A percentile compares a stretch with the other conserved stretches of the same genome.
These are phyloP conservation scores for Epinephelus coioides DNA, from an alignment of 2,797 vertebrate genomes.

Conservation along the genomic window DNA sequence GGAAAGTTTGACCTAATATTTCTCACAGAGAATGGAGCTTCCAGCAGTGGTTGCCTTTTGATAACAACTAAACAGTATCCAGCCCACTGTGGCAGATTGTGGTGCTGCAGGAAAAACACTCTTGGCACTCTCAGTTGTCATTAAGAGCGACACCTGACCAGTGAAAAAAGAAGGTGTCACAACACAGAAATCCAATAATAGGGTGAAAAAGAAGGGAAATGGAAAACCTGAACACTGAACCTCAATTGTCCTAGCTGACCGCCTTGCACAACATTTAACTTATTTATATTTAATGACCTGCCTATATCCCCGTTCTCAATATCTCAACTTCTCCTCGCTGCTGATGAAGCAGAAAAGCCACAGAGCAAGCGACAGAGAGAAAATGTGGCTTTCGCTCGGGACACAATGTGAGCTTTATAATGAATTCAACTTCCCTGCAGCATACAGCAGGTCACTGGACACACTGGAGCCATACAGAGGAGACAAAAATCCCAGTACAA, in stretches of 20 bases:
- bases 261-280: conserved; percentile 4
- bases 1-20: conserved; percentile 1
- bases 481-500: conserved; percentile 32
- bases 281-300: conserved; percentile 45
- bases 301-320: conserved; percentile 28
- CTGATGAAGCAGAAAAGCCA: conserved; percentile 57
- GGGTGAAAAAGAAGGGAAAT: conserved; percentile 28
- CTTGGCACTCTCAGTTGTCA: neutral
- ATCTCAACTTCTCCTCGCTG: conserved; percentile 37
- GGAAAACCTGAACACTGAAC: conserved; percentile 23
- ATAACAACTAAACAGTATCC: conserved; percentile 12
- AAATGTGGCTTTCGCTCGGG: conserved; percentile 26
- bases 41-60: neutral
- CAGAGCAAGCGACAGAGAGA: conserved; percentile 17
- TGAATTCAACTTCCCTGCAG: conserved; percentile 46
- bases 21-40: neutral
- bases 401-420: conserved; percentile 51
- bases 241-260: conserved; percentile 8
- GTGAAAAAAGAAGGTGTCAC: conserved; percentile 41
- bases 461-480: conserved; percentile 31
- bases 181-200: conserved; percentile 54
- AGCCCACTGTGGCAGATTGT: conserved; percentile 9
- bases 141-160: conserved; percentile 59
- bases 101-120: conserved; percentile 6
- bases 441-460: conserved; percentile 40